Evolutionary conservation across 2,113 vertebrate species (phyloP), one percentile per base, ranked within the genome.

Genomic region (Dipodomys spectabilis): DNA sequence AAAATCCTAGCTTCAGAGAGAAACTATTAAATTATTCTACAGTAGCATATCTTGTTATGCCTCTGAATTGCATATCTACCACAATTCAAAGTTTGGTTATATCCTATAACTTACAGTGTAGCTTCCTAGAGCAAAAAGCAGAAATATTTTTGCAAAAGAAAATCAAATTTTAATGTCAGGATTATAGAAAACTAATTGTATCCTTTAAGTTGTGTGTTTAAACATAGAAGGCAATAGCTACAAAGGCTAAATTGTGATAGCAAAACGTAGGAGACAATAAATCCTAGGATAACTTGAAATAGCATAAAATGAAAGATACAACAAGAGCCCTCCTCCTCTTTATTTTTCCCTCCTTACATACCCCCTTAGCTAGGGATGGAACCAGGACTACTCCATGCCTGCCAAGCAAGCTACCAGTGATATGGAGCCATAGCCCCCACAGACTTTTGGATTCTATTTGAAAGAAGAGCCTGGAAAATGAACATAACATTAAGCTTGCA

Each of bases 21-120:
- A 75, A 39, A 64, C 12, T 88, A 71, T 90, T 93, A 90, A 79
- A 91, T 77, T 90, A 69, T 69, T 30, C 64, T 72, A 27, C 11
- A 71, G 64, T n/a, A 53, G 62, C 72, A 79, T 8, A 57, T 16
- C 35, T 81, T 16, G 39, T 93, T 85, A 75, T 80, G 79, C 67
- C n/a, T 88, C 67, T 65, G 28, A 94, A 68, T 60, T 82, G 80
- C 12, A 1, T 39, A 89, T 60, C 81, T 86, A n/a, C 73, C 72
- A 77, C 25, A 68, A 45, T 74, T 82, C 88, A 93, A 92, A 82
- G 25, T 65, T 86, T 88, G 45, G 49, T 19, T 88, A 15, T 15
- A 44, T 45, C 69, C 27, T 7, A 49, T 23, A 62, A 64, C 23
- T 6, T 67, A 49, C 19, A 86, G 27, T 25, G 72, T 49, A 69